Conservation (phyloP, 2,113 vertebrate genomes). For the Podarcis cretensis region DNA sequence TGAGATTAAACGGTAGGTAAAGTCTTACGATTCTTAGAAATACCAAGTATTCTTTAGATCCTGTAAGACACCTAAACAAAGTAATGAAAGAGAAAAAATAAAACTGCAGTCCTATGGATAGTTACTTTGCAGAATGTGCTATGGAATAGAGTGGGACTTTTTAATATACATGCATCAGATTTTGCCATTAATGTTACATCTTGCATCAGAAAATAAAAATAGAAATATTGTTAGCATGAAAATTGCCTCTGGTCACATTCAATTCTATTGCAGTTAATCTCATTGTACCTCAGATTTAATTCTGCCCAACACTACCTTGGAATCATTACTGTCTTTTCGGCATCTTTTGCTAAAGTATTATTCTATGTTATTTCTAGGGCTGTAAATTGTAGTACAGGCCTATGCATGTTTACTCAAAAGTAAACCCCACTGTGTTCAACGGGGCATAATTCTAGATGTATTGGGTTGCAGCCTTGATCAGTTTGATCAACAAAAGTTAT, state of each 20-base stretch:
- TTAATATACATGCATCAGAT: no score
- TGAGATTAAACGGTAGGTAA: conserved; percentile 80
- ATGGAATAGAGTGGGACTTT: no score
- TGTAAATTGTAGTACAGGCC: background rate
- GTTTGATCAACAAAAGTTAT: background rate
- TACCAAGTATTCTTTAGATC: background rate
- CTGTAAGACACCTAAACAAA: background rate
- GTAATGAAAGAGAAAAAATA: conserved; percentile 1
- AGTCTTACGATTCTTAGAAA: background rate
- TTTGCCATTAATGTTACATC: background rate
- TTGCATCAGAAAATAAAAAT: background rate
- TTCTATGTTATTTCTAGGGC: background rate
- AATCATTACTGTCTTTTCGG: background rate
- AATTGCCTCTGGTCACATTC: background rate
- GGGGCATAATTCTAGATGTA: background rate
- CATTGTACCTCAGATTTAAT: background rate
- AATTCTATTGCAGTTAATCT: background rate
- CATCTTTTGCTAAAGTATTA: background rate
- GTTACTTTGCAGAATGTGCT: no score
- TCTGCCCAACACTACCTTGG: background rate
- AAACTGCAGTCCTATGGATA: no score
- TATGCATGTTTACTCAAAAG: background rate
- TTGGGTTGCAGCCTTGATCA: background rate
- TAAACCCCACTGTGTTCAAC: background rate
- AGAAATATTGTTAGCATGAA: background rate